Conservation (phyloP, 2,888 invertebrate genomes). For the Pammene aurita region DNA sequence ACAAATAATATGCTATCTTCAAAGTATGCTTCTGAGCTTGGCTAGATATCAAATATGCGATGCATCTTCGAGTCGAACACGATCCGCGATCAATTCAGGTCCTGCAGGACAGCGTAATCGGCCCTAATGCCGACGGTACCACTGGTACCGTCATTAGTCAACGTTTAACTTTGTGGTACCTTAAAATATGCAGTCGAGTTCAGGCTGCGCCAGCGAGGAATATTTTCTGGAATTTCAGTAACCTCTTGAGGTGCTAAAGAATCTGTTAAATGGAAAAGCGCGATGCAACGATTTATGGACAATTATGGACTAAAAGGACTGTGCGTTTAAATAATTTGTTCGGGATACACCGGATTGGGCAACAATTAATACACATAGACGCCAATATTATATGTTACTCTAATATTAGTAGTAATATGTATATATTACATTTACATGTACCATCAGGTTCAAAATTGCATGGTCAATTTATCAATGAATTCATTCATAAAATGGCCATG, state of each 20-base stretch:
- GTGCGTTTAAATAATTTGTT: background rate
- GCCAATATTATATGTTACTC: background rate
- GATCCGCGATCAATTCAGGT: slow-evolving; percentile 24
- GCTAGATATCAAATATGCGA: slow-evolving; percentile 17
- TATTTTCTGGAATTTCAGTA: slow-evolving; percentile 11
- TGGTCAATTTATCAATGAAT: too few species aligned
- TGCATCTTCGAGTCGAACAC: slow-evolving; percentile 18
- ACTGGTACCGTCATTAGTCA: slow-evolving; percentile 22
- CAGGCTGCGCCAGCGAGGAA: slow-evolving; percentile 8
- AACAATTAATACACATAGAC: background rate
- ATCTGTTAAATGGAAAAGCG: background rate
- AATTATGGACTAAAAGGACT: background rate
- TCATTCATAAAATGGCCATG: too few species aligned
- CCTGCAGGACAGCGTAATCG: slow-evolving; percentile 27
- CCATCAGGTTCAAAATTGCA: too few species aligned
- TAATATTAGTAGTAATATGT: too few species aligned
- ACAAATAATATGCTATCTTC: background rate
- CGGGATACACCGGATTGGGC: background rate
- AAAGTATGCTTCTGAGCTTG: background rate
- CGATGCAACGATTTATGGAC: background rate
- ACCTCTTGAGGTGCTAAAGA: background rate
- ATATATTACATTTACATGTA: too few species aligned
- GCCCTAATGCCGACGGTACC: slow-evolving; percentile 22
- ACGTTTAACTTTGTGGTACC: slow-evolving; percentile 29
- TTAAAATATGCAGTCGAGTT: slow-evolving; percentile 8